phyloP scores from a whole-genome alignment of 2,797 vertebrate species.

The Lithobates sylvaticus region DNA sequence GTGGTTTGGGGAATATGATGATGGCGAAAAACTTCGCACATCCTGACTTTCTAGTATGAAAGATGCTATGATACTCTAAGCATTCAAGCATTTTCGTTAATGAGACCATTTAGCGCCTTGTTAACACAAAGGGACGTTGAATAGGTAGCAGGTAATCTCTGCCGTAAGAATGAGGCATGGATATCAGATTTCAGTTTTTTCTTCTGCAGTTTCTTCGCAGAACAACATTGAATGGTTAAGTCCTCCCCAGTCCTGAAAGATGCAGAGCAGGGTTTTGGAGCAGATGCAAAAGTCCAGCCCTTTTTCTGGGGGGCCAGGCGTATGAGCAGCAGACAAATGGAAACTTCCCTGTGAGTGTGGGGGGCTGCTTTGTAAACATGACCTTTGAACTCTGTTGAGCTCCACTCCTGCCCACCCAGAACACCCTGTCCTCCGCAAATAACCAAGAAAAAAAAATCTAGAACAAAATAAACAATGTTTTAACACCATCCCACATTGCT shows the following conservation, averaged over 20 bases:
- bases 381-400: slow-evolving; percentile 50
- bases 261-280: slow-evolving; percentile 35
- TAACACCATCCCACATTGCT: slow-evolving; percentile 44
- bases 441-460: slow-evolving; percentile 43
- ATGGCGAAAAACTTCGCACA: slow-evolving; percentile 9
- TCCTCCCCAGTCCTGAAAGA: slow-evolving; percentile 36
- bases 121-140: background rate
- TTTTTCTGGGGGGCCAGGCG: slow-evolving; percentile 48
- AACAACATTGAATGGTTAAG: slow-evolving; percentile 14
- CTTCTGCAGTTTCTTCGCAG: slow-evolving; percentile 12
- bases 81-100: slow-evolving; percentile 20
- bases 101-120: slow-evolving; percentile 24
- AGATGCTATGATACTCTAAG: slow-evolving; percentile 12
- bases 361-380: slow-evolving; percentile 55
- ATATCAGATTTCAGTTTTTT: slow-evolving; percentile 37
- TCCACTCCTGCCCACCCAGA: slow-evolving; percentile 57
- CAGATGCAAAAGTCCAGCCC: slow-evolving; percentile 59
- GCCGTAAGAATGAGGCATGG: slow-evolving; percentile 30
- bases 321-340: slow-evolving; percentile 18
- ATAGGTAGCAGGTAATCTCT: background rate
- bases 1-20: background rate
- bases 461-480: slow-evolving; percentile 55
- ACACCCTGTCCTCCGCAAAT: slow-evolving; percentile 60
- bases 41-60: slow-evolving; percentile 11
- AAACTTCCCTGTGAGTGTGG: slow-evolving; percentile 31